Percentiles rank a stretch among this genome's conserved stretches.
phyloP scores from a whole-genome alignment of 35 echinoderm and acorn worm genomes.

The Ophiothrix spiculata region DNA sequence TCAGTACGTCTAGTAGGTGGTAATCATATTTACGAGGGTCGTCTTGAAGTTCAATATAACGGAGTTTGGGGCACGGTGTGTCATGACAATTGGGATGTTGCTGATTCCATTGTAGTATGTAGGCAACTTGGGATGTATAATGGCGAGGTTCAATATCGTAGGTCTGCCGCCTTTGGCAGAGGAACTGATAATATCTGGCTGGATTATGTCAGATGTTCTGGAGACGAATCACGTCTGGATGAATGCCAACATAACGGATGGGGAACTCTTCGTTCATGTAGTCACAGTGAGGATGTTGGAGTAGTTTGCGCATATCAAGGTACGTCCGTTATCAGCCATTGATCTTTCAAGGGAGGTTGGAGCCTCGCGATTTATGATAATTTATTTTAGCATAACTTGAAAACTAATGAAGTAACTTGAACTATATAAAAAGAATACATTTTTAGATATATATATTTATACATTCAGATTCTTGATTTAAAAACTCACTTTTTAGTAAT shows the following conservation, averaged over 20 bases:
- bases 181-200: background rate
- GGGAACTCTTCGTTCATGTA: background rate
- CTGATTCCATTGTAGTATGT: background rate
- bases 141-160: background rate
- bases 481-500: too few relatives aligned
- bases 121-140: background rate
- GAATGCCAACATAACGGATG: background rate
- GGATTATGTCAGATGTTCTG: background rate
- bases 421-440: too few relatives aligned
- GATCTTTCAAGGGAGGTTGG: too few relatives aligned
- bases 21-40: background rate
- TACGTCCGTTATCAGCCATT: too few relatives aligned
- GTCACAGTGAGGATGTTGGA: background rate
- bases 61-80: conserved; percentile 10
- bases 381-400: too few relatives aligned
- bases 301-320: background rate
- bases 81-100: background rate
- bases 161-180: background rate
- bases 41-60: background rate
- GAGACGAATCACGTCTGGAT: background rate
- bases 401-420: too few relatives aligned
- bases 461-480: too few relatives aligned
- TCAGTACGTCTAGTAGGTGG: background rate
- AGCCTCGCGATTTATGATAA: too few relatives aligned
- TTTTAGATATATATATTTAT: too few relatives aligned